Base-by-base conservation (phyloP, 2,888 invertebrate genomes). In the Nipponacmea schrenckii region DNA sequence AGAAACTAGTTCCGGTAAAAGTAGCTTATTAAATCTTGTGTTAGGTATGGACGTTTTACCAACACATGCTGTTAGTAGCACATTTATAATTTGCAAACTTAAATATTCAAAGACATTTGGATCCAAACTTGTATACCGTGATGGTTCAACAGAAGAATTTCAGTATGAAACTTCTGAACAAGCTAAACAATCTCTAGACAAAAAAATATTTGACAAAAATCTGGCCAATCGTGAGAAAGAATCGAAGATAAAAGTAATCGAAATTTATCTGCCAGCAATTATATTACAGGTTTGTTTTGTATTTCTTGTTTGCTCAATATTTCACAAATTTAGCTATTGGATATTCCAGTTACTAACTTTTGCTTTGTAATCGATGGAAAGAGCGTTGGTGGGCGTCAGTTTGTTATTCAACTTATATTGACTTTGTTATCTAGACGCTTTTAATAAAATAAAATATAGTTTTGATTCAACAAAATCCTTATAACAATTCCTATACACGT, bases 1-100 rank as follows among this genome's bases (percentile, higher is more conserved):
- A 10, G 85, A 86, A 72, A 86, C 86, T 24, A 81, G 82, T 20
- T 84, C 85, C 1, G 86, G 86, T 1, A 86, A 86, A 73, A 84
- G 85, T 31, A 81, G 81, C 10, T 79, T 86, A 14, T 70, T 86
- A 15, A 86, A 86, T 68, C 72, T 85, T 12, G 69, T 86, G 0
- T 78, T 84, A 31, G 82, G 81, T 1, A 75, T 79, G 31, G 80
- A 83, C 27, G 72, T 85, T 1, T 73, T 85, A 46, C 83, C 85
- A 1, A 80, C 79, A 17, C 77, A 81, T 31, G 80, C 79, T 45
- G 75, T 82, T 39, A 80, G 83, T 65, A 86, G 85, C 31, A 86
- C 86, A 0, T 81, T 83, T 8, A 77, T 79, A 26, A 80, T 85
- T 15, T 85, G 84, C 44, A 76, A 79, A 20, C 64, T 85, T 7